These are phyloP conservation scores for Erithacus rubecula DNA, from an alignment of 2,797 vertebrate genomes.

Conservation along the genomic window DNA sequence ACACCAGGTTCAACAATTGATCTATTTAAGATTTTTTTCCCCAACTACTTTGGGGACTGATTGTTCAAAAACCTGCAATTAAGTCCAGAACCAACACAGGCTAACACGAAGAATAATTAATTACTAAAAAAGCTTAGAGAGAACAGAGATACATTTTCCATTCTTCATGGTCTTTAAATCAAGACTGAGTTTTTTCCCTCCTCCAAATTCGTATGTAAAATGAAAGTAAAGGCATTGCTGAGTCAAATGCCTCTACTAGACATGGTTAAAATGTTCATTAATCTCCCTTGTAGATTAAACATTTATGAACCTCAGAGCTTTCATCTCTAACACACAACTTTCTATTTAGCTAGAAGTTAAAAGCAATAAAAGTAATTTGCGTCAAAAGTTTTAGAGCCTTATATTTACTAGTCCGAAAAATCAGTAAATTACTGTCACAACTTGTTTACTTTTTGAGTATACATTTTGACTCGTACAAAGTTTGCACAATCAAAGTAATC, in stretches of 20 bases:
- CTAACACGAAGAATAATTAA: not conserved
- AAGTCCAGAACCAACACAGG: not conserved
- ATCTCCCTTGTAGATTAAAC: not conserved
- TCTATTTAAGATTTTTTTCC: not conserved
- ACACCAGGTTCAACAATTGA: not conserved
- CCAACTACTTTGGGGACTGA: not conserved
- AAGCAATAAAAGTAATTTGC: not conserved
- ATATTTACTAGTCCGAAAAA: not conserved
- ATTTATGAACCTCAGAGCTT: not conserved
- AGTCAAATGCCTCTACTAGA: not conserved
- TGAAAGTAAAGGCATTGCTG: accelerated
- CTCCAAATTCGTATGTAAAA: not conserved
- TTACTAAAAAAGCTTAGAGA: not conserved
- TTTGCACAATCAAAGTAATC: not conserved
- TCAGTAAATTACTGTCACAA: not conserved
- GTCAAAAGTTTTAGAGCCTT: not conserved
- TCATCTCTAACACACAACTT: not conserved
- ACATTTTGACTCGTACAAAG: not conserved
- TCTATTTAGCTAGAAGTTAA: not conserved
- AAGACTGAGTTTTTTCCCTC: not conserved
- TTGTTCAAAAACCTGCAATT: not conserved
- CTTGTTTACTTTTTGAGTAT: not conserved
- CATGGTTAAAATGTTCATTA: not conserved
- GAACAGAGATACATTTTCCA: not conserved
- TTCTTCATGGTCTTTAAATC: not conserved